A percentile compares a stretch with the other conserved stretches of the same genome.
Conservation (phyloP, 2,888 invertebrate species). For the Lordiphosa fenestrarum region DNA sequence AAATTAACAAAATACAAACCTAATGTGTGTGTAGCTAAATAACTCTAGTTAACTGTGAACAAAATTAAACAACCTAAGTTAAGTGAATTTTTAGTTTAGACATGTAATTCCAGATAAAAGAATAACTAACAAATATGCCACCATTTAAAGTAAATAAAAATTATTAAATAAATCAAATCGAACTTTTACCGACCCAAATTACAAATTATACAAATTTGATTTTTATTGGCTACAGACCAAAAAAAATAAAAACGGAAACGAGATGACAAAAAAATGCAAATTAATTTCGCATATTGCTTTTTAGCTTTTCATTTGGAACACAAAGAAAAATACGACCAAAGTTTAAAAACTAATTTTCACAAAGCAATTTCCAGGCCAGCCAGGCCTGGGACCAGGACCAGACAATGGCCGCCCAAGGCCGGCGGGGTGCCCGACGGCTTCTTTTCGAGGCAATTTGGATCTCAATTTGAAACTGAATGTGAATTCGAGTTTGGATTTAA, state of each 20-base stretch:
- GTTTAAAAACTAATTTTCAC: slow-evolving; percentile 73
- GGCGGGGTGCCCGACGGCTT: slow-evolving; percentile 14
- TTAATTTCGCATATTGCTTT: slow-evolving; percentile 65
- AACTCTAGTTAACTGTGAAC: slow-evolving; percentile 27
- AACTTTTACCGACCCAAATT: slow-evolving; percentile 57
- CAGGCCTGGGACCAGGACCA: slow-evolving; percentile 28
- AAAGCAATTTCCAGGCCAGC: slow-evolving; percentile 68
- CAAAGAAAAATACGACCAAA: slow-evolving; percentile 45
- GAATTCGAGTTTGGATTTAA: slow-evolving; percentile 56
- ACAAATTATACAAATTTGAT: slow-evolving; percentile 72
- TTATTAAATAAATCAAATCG: slow-evolving; percentile 18
- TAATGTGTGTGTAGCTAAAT: slow-evolving; percentile 45
- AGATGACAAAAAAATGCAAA: slow-evolving; percentile 63
- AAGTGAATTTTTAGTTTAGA: slow-evolving; percentile 33
- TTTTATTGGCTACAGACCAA: slow-evolving; percentile 49
- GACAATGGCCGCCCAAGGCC: neutral
- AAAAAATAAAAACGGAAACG: slow-evolving; percentile 4
- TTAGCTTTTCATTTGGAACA: slow-evolving; percentile 44
- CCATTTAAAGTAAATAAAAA: slow-evolving; percentile 16
- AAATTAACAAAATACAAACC: slow-evolving; percentile 25
- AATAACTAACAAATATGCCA: slow-evolving; percentile 20
- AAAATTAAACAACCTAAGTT: slow-evolving; percentile 31
- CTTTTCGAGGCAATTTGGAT: slow-evolving; percentile 64
- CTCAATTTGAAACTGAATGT: slow-evolving; percentile 38
- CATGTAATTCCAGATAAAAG: slow-evolving; percentile 17